Evolutionary conservation across 2,888 invertebrate species (phyloP), one percentile per base, ranked within the genome.

Genomic region (Melanotus villosus): DNA sequence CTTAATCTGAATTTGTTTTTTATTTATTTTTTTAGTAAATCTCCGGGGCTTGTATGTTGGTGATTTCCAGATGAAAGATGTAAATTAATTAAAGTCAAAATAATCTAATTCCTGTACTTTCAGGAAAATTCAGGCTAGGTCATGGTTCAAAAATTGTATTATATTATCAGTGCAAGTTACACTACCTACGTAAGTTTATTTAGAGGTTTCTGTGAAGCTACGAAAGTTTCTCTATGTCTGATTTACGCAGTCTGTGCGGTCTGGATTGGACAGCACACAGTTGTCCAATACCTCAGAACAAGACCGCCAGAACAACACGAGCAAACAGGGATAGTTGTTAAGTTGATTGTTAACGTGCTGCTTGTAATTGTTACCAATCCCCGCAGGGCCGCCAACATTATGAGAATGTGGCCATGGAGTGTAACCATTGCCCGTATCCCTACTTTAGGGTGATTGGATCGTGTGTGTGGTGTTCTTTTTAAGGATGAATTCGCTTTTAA

Each of bases 311-410:
- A 66, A 63, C 43, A 68, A 62, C 63, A 58, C 21, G 57, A 69
- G 50, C 58, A 70, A 70, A 63, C 70, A 43, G 65, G 34, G 62
- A 57, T 66, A 26, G 70, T 66, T 70, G 67, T 67, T 70, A 67
- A 67, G 66, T 63, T 70, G 70, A 70, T 70, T 70, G 70, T 70
- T 70, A 70, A 70, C 70, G 67, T 32, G 70, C 63, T 57, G 70
- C 70, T 67, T 67, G 70, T 67, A 70, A 70, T 70, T 70, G 70
- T 67, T 70, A 66, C 70, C 70, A 67, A 70, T 70, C 59, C 70
- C 67, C 70, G 70, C 67, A 54, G 67, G 70, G 67, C 64, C 56
- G 47, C 59, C 70, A 70, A 67, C 70, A 67, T 70, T 70, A 70
- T 59, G 70, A 64, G 70, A 70, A 72, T 72, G 72, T 67, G 72